phyloP scores from a whole-genome alignment of 2,113 vertebrate genomes.

The Sialia sialis region DNA sequence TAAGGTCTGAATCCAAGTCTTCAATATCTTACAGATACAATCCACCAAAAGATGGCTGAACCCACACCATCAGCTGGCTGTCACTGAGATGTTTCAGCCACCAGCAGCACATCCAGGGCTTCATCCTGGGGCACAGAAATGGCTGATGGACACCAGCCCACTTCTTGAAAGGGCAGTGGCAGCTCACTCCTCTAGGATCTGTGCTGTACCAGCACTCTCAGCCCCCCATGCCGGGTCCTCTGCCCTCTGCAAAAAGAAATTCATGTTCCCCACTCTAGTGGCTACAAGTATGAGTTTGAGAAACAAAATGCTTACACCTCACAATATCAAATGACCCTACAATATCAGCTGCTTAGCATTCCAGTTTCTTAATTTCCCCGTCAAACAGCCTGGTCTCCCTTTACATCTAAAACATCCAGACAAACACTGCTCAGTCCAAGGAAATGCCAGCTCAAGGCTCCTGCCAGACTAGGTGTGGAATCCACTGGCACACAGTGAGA shows the following conservation, averaged over 20 bases:
- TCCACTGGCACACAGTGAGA: not conserved
- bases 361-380: not conserved
- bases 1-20: not conserved
- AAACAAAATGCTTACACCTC: not conserved
- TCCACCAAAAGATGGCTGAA: not conserved
- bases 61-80: not conserved
- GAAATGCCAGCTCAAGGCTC: not conserved
- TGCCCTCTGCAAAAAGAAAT: not conserved
- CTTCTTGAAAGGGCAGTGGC: not conserved
- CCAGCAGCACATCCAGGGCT: not conserved
- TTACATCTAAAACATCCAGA: not conserved
- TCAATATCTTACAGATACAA: not conserved
- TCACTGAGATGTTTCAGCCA: not conserved
- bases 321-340: not conserved
- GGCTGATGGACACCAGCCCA: not conserved
- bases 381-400: not conserved
- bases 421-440: not conserved
- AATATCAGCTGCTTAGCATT: not conserved
- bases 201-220: not conserved
- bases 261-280: not conserved
- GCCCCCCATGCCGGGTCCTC: not conserved
- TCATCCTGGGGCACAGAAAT: not conserved
- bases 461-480: not conserved
- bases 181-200: not conserved
- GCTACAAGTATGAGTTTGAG: not conserved